A percentile compares a stretch with the other conserved stretches of the same genome.
Conservation (phyloP, 2,888 invertebrate genomes). For the Watsonalla binaria region DNA sequence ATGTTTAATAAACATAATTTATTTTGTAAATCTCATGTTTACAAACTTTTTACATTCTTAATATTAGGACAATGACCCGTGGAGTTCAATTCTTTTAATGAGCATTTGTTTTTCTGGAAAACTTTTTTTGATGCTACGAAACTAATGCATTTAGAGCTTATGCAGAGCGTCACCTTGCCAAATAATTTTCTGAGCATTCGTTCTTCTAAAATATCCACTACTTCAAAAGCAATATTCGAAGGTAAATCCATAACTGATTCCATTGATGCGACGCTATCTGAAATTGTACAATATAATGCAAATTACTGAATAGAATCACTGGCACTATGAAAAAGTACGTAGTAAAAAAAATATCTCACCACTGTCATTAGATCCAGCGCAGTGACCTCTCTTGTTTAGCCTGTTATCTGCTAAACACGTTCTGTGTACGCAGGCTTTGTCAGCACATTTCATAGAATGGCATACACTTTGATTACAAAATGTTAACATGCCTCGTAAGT, state of each 20-base stretch:
- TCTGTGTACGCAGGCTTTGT: constrained; percentile 58
- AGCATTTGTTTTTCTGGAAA: constrained; percentile 56
- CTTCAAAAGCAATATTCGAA: constrained; percentile 59
- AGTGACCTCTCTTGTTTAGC: constrained; percentile 62
- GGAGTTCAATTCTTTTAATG: constrained; percentile 44
- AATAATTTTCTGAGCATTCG: constrained; percentile 62
- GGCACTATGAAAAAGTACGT: background rate
- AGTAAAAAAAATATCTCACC: constrained; percentile 34
- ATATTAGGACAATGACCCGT: constrained; percentile 54
- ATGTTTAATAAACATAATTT: constrained; percentile 35
- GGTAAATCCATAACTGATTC: constrained; percentile 67
- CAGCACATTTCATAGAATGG: constrained; percentile 64
- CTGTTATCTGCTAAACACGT: constrained; percentile 50
- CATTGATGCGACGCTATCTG: constrained; percentile 62
- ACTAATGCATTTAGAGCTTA: constrained; percentile 57
- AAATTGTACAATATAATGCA: constrained; percentile 21
- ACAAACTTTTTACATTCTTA: constrained; percentile 45
- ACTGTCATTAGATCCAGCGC: constrained; percentile 48
- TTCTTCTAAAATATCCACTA: constrained; percentile 63
- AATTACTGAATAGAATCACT: constrained; percentile 2
- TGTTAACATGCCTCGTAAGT: constrained; percentile 59
- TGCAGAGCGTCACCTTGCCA: constrained; percentile 65
- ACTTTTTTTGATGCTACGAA: constrained; percentile 54
- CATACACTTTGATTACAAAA: constrained; percentile 61
- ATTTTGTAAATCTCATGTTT: constrained; percentile 17